Base-by-base conservation (phyloP, 2,797 vertebrate genomes). In the Halcyon smyrnensis region DNA sequence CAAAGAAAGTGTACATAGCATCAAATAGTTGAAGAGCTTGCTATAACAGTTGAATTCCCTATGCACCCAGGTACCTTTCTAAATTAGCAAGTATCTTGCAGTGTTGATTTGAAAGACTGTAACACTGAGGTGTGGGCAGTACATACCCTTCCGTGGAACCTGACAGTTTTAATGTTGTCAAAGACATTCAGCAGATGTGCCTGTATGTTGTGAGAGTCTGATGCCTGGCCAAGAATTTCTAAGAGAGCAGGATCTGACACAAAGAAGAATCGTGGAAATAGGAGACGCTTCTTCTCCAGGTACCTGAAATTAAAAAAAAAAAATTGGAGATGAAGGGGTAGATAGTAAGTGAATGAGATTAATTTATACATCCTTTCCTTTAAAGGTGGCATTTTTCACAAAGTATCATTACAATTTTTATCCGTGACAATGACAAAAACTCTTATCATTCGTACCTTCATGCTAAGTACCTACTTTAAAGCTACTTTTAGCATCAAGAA, bases 261-360 rank as follows among this genome's bases (percentile, higher is more conserved):
- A 4, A 99, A 99, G 98, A 99, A 99, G 97, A 99, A 99, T 30
- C 99, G 98, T 65, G 99, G 99, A 93, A 99, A 99, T 8, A 99
- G 97, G 27, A 99, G 98, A 4, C 99, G 98, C 63, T 99, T 99
- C 97, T 99, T 99, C 97, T 99, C 99, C 97, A 99, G 94, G 92
- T 99, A 99, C 24, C 99, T 99, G 90, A 17, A 83, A 76, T 85
- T 57, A 12, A 39, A 39, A 39, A 37, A 37, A 60, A 4, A 54
- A 70, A 41, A 56, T 18, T n/a, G 21, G 24, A 25, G 32, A 34
- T 11, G n/a, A 18, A 1, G 2, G 8, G 2, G 8, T 17, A 68
- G 11, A 64, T 27, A 4, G 21, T 39, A 43, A 81, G 24, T 12
- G 11, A 75, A 45, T 37, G 63, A 28, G 5, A 3, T 59, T 69